Conservation (phyloP, 2,888 invertebrate species). For the Nomada ruficornis region DNA sequence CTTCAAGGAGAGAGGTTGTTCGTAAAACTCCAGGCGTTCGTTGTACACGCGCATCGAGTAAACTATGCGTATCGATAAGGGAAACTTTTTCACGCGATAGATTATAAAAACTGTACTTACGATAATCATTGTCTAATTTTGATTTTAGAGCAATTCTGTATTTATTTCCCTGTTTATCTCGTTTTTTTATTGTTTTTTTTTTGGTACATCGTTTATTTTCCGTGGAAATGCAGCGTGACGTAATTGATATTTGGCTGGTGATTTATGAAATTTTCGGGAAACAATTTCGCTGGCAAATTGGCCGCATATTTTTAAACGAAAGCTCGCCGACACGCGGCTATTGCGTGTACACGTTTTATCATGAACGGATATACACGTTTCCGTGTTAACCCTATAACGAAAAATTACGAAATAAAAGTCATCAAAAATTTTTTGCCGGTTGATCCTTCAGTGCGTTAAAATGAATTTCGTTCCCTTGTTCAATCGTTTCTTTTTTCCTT, state of each 20-base stretch:
- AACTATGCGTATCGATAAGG: no score
- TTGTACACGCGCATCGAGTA: background rate
- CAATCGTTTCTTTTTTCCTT: slow-evolving; percentile 3
- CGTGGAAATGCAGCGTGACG: slow-evolving; percentile 36
- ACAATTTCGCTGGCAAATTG: slow-evolving; percentile 50
- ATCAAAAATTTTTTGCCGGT: no score
- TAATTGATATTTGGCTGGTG: slow-evolving; percentile 57
- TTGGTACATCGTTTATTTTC: background rate
- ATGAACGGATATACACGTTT: slow-evolving; percentile 32
- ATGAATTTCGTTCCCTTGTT: background rate
- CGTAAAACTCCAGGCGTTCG: slow-evolving; percentile 44
- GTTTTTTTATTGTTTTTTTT: background rate
- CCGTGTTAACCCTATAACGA: slow-evolving; percentile 20
- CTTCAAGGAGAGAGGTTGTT: slow-evolving; percentile 67
- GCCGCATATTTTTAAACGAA: slow-evolving; percentile 39
- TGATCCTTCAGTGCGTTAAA: no score
- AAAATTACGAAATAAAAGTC: background rate
- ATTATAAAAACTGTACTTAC: slow-evolving; percentile 15
- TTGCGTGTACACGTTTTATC: background rate
- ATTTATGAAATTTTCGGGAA: slow-evolving; percentile 56
- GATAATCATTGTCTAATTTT: slow-evolving; percentile 52
- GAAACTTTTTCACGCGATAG: no score
- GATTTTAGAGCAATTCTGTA: slow-evolving; percentile 15
- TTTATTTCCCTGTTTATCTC: background rate
- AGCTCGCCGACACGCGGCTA: slow-evolving; percentile 8